phyloP scores from a whole-genome alignment of 2,888 invertebrate genomes.

The Sarcophaga caerulescens region DNA sequence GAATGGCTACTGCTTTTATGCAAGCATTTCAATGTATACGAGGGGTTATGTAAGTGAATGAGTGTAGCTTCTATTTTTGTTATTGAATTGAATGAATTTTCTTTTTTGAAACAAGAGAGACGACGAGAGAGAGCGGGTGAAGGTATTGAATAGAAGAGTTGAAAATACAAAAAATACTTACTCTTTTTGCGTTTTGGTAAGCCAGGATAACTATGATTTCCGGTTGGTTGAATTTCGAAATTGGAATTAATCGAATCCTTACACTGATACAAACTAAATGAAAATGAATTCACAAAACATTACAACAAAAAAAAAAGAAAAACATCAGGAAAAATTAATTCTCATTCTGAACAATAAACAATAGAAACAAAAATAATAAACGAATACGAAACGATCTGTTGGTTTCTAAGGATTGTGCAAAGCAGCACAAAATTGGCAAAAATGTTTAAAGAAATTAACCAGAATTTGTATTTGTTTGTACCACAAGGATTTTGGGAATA shows the following conservation, averaged over 20 bases:
- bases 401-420: not conserved
- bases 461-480: not conserved
- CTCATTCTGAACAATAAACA: slow-evolving; percentile 5
- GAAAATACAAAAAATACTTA: slow-evolving; percentile 69
- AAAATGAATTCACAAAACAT: slow-evolving; percentile 51
- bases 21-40: not conserved
- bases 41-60: not conserved
- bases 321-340: not conserved
- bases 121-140: not conserved
- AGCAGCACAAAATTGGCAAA: not conserved
- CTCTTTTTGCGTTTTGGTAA: slow-evolving; percentile 81
- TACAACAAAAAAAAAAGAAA: not conserved
- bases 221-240: slow-evolving; percentile 83
- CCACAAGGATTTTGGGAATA: too few relatives aligned
- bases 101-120: not conserved
- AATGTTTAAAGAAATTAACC: slow-evolving; percentile 37
- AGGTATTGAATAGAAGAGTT: not conserved
- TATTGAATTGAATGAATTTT: not conserved
- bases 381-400: not conserved
- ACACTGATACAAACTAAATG: slow-evolving; percentile 82
- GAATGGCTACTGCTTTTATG: not conserved
- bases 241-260: slow-evolving; percentile 84
- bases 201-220: slow-evolving; percentile 84
- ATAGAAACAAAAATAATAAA: not conserved
- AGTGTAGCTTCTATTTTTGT: not conserved